Evolutionary conservation across 2,888 invertebrate species (phyloP), one percentile per base, ranked within the genome.

Genomic region (Xanthorhoe spadicearia): DNA sequence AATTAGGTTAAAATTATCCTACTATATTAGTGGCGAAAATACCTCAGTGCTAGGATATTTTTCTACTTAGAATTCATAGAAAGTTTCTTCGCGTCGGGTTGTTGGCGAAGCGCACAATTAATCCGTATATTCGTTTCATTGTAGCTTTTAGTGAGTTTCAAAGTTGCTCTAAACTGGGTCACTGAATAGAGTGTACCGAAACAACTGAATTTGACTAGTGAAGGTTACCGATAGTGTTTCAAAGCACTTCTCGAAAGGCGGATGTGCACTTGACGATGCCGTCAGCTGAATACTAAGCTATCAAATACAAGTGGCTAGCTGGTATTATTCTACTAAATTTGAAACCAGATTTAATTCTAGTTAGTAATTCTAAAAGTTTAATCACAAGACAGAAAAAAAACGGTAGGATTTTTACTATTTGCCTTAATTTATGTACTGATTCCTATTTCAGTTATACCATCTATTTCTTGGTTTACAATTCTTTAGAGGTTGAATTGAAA

Each of bases 81-180:
- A 57, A 57, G 56, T 57, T 57, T 46, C 17, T 49, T 32, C 19
- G 48, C 48, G 51, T 57, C 56, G 57, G 43, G 28, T 63, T 63
- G 28, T 50, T 52, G 46, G 50, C 17, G 13, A 35, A 63, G 35
- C 58, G 51, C 58, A 56, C 52, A 38, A 64, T 57, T 50, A 65
- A 61, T 66, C 18, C 18, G 49, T 61, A 23, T 46, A 61, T 61
- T 57, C 15, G 52, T 61, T 61, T 23, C 49, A 61, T 18, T 57
- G 56, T 61, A 28, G 43, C 56, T 38, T 58, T 49, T 53, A 54
- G 46, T 52, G 52, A 63, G 48, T 60, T 59, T 48, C 35, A 48
- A 54, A 60, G 54, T 63, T 55, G 46, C 28, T 60, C n/a, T 48
- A 55, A 67, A 67, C 67, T 63, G 56, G 67, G 67, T 67, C 62